phyloP scores from a whole-genome alignment of 2,797 vertebrate species.

The Gadopsis marmoratus region DNA sequence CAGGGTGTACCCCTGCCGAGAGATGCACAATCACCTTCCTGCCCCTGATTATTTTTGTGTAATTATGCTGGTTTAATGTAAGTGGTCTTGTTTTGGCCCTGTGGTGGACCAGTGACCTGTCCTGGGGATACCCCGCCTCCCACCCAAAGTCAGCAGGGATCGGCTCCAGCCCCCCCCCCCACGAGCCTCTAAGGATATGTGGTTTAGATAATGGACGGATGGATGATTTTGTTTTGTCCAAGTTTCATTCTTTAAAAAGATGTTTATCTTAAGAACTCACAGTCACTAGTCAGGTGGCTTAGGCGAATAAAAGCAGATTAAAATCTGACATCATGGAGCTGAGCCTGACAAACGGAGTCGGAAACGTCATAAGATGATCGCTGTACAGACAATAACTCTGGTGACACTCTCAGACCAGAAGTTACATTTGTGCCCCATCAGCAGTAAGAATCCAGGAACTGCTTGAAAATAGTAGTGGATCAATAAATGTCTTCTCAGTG shows the following conservation, averaged over 20 bases:
- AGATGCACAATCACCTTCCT: not conserved
- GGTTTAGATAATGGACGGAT: no score
- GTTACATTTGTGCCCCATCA: not conserved
- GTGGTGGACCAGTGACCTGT: no score
- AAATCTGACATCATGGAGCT: not conserved
- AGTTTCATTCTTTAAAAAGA: not conserved
- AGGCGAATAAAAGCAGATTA: not conserved
- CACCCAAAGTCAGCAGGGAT: no score
- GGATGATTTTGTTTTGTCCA: not conserved
- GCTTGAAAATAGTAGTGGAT: not conserved
- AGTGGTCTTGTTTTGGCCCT: not conserved
- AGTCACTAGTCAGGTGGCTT: not conserved
- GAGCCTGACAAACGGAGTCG: not conserved
- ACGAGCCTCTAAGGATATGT: no score
- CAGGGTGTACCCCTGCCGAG: no score
- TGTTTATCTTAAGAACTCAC: not conserved
- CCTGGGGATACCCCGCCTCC: no score
- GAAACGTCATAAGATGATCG: not conserved
- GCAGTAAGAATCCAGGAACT: not conserved
- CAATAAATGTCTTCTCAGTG: slow-evolving; percentile 3
- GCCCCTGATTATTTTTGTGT: not conserved
- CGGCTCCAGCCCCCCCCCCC: no score
- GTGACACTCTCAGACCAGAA: not conserved
- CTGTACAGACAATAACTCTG: not conserved
- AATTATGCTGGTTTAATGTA: not conserved